Evolutionary conservation across 2,113 vertebrate genomes (phyloP).

Genomic region (Sinocyclocheilus maitianheensis): DNA sequence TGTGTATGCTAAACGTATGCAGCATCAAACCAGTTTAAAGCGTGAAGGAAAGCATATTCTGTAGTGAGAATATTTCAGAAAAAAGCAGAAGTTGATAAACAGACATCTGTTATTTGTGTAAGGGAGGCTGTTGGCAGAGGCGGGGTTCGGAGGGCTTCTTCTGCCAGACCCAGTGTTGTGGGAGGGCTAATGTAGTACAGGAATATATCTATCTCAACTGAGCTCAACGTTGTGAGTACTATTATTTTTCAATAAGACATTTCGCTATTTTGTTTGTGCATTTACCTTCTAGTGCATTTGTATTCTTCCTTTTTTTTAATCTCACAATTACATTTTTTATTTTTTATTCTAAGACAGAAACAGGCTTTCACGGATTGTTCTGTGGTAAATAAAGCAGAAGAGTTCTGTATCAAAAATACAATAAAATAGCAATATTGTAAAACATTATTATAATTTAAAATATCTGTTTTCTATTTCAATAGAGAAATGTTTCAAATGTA

Average conservation of each 20-base stretch:
- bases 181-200: not conserved
- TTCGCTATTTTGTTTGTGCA: not conserved
- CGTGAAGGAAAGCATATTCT: not conserved
- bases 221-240: not conserved
- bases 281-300: not conserved
- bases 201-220: not conserved
- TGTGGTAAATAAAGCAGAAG: not conserved
- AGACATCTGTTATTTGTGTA: conserved; percentile 5
- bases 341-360: not conserved
- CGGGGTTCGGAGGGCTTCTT: not conserved
- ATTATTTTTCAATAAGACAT: not conserved
- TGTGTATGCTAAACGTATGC: not conserved
- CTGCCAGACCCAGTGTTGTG: not conserved
- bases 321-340: not conserved
- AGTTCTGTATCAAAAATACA: not conserved
- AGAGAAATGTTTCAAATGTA: not conserved
- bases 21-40: not conserved
- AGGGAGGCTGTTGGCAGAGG: not conserved
- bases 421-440: not conserved
- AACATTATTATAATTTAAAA: not conserved
- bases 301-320: not conserved
- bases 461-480: not conserved
- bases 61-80: not conserved
- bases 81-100: conserved; percentile 12
- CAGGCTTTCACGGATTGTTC: not conserved